These are phyloP conservation scores for Acanthosoma haemorrhoidale DNA, from an alignment of 2,888 invertebrate species.

Conservation along the genomic window DNA sequence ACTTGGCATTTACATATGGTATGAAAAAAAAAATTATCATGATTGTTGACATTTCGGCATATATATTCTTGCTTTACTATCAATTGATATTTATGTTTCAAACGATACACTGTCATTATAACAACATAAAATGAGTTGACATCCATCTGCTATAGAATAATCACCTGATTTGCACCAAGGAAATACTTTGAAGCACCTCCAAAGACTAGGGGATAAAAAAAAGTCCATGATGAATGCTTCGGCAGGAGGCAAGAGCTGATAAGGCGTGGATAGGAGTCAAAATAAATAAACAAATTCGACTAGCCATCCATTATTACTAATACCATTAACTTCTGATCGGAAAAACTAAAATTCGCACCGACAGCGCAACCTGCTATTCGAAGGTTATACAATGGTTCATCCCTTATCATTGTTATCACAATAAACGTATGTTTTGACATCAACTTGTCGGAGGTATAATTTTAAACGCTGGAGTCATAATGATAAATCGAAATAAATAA, in stretches of 20 bases:
- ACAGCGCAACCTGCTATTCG: background rate
- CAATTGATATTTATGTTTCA: no score
- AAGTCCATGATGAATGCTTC: background rate
- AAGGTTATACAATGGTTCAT: background rate
- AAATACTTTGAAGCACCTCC: background rate
- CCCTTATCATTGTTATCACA: background rate
- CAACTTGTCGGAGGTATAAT: no score
- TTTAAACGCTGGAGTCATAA: no score
- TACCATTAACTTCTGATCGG: background rate
- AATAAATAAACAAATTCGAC: background rate
- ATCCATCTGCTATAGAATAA: slow-evolving; percentile 5
- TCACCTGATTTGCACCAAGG: slow-evolving; percentile 17
- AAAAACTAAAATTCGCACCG: background rate
- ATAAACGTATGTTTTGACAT: no score
- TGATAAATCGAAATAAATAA: no score
- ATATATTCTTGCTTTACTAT: no score
- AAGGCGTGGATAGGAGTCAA: background rate
- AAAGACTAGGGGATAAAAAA: background rate
- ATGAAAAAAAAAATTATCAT: background rate
- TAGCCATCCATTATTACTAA: background rate
- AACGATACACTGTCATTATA: no score
- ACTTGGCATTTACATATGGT: no score
- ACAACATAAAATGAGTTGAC: background rate
- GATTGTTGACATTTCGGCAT: background rate
- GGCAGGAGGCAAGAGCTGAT: background rate